Conservation (phyloP, 2,888 invertebrate species). For the Protonemura montana region DNA sequence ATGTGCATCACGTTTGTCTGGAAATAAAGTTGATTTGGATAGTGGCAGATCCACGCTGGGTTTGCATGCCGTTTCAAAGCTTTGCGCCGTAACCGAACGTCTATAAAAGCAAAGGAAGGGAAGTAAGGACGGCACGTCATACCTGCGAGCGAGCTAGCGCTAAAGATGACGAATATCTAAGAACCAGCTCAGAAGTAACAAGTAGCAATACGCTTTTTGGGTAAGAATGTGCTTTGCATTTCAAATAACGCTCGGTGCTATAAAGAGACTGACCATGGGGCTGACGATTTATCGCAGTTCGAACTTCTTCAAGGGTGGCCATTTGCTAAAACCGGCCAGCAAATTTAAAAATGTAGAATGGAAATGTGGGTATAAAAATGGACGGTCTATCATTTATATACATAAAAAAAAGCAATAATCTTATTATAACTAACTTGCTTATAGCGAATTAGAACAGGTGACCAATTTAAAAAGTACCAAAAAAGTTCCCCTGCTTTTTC, state of each 20-base stretch:
- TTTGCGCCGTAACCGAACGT: background rate
- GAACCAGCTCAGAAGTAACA: background rate
- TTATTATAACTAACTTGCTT: too few relatives aligned
- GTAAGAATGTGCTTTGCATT: background rate
- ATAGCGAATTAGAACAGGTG: too few relatives aligned
- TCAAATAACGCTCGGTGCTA: background rate
- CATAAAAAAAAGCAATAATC: too few relatives aligned
- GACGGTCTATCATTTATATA: too few relatives aligned
- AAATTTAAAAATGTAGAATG: background rate
- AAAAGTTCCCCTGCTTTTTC: background rate
- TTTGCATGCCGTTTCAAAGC: background rate
- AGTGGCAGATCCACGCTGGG: background rate
- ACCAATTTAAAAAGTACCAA: background rate
- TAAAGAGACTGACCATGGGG: background rate
- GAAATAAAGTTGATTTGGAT: background rate
- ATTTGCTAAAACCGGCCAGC: background rate
- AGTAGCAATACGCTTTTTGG: background rate
- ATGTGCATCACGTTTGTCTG: background rate
- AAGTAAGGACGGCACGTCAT: background rate
- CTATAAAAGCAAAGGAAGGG: background rate
- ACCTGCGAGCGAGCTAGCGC: background rate
- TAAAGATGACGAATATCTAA: background rate
- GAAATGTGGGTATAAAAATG: background rate
- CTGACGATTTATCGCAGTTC: background rate
- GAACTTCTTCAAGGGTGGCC: background rate